Base-by-base conservation (phyloP, 2,888 invertebrate genomes). In the Deilephila elpenor region DNA sequence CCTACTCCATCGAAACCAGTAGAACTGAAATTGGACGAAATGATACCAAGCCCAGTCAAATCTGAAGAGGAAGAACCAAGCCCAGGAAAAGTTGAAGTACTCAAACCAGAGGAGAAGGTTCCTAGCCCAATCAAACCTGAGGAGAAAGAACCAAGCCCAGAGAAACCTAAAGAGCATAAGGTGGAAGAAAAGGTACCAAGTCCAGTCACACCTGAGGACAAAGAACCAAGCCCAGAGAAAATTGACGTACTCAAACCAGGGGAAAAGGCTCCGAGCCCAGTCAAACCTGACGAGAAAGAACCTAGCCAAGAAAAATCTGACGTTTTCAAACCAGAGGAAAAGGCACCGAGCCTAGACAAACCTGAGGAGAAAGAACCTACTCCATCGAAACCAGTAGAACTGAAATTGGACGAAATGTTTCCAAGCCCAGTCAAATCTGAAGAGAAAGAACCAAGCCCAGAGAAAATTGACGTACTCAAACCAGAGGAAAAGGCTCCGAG, bases 241-340 rank as follows among this genome's bases (percentile, higher is more conserved):
- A 60, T 70, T 11, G 75, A 75, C 1, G 73, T 75, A 8, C 29
- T 19, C 11, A 72, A 72, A 44, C 67, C 61, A 8, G 75, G 73
- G 5, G 70, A 75, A 1, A 79, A 75, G 20, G 70, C 56, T 17
- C 71, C 67, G 0, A 73, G 74, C 44, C 73, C 71, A 11, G 53
- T 64, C 6, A 19, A 51, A 0, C 37, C 20, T 17, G 73, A 73
- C 20, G 74, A 76, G 5, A 74, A 73, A 25, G 62, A 44, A 8
- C 59, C 73, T 0, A 32, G 32, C 3, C 32, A 1, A 32, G 32
- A 32, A 17, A 72, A 70, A 29, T 25, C 64, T 34, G 72, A 64
- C 70, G 59, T 70, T 5, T 61, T 71, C 7, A 74, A 77, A 8
- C 71, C 29, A 7, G 76, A 74, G 7, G 76, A 78, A 0, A 80